phyloP scores from a whole-genome alignment of 1,140 invertebrate species.

The Calephelis nemesis region DNA sequence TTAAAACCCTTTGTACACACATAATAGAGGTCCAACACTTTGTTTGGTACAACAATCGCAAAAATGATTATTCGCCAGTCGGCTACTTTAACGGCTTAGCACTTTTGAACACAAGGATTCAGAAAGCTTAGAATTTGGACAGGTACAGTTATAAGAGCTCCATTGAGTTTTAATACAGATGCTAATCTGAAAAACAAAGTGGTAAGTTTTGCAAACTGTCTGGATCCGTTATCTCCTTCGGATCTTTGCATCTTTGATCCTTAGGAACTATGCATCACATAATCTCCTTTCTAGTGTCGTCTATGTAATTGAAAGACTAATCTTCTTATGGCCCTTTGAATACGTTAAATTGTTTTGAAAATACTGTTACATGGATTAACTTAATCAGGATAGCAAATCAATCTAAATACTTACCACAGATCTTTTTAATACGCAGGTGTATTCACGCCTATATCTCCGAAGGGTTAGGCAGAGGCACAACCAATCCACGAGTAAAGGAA shows the following conservation, averaged over 20 bases:
- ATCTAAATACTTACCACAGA: too few relatives aligned
- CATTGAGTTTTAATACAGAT: conserved; percentile 56
- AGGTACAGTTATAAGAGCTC: conserved; percentile 62
- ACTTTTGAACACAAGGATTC: conserved; percentile 42
- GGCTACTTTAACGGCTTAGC: conserved; percentile 74
- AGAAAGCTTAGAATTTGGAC: conserved; percentile 38
- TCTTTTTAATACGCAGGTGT: too few relatives aligned
- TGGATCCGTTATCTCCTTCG: conserved; percentile 45
- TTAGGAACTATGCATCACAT: conserved; percentile 23
- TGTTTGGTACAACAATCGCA: conserved; percentile 61
- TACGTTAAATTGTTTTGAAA: background rate
- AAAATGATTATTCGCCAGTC: conserved; percentile 59
- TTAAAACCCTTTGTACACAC: conserved; percentile 56
- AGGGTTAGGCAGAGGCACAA: too few relatives aligned
- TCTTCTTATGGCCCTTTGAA: background rate
- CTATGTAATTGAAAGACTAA: conserved; percentile 23
- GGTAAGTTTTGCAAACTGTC: conserved; percentile 60
- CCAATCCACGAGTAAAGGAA: too few relatives aligned
- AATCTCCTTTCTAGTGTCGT: conserved; percentile 25
- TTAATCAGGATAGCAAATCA: too few relatives aligned
- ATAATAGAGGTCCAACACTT: conserved; percentile 56
- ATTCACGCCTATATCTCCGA: too few relatives aligned
- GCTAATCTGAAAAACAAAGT: conserved; percentile 73
- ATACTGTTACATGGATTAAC: background rate
- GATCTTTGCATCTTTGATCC: conserved; percentile 47